phyloP scores from a whole-genome alignment of 2,888 invertebrate genomes.

The Unio delphinus region DNA sequence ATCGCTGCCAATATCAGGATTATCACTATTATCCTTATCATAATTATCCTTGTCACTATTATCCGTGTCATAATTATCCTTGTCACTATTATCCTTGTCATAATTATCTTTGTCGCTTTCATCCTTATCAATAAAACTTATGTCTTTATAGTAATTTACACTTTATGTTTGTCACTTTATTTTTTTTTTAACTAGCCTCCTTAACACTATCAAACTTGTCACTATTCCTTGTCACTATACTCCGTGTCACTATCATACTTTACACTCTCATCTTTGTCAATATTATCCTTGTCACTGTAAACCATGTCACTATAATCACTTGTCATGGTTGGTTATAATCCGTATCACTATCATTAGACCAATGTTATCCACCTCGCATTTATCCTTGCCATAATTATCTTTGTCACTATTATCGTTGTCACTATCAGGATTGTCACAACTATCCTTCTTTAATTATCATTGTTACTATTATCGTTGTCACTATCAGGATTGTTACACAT shows the following conservation, averaged over 20 bases:
- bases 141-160: constrained; percentile 3
- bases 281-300: background rate
- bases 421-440: too few species aligned
- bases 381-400: too few species aligned
- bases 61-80: constrained; percentile 3
- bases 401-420: too few species aligned
- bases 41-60: constrained; percentile 6
- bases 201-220: constrained; percentile 2
- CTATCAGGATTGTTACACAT: too few species aligned
- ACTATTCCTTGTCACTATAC: constrained; percentile 2
- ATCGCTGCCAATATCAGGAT: background rate
- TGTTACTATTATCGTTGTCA: too few species aligned
- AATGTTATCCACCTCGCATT: too few species aligned
- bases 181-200: constrained; percentile 1
- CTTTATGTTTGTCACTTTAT: background rate
- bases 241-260: background rate
- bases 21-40: constrained; percentile 1
- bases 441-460: too few species aligned
- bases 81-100: constrained; percentile 5
- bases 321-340: background rate
- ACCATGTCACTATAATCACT: constrained; percentile 3
- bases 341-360: background rate
- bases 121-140: constrained; percentile 1
- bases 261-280: background rate
- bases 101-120: constrained; percentile 10